phyloP scores from a whole-genome alignment of 1,140 invertebrate genomes.

The Pogonognathellus flavescens region DNA sequence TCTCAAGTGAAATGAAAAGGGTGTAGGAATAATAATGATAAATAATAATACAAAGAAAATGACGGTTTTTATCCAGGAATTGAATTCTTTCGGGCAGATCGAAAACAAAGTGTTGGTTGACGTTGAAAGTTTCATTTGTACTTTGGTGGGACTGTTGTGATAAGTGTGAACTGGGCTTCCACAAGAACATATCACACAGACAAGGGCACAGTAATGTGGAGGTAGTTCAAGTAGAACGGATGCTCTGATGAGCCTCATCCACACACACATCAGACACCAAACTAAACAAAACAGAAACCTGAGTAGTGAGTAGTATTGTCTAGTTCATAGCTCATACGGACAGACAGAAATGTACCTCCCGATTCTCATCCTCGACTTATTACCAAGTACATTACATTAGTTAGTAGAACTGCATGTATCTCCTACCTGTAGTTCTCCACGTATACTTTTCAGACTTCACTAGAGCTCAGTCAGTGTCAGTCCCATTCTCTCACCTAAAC shows the following conservation, averaged over 20 bases:
- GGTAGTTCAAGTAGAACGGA: conserved; percentile 37
- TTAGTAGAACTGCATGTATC: not conserved
- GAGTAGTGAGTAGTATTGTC: conserved; percentile 33
- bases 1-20: too few species aligned
- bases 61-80: too few species aligned
- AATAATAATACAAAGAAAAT: too few species aligned
- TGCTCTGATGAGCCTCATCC: conserved; percentile 37
- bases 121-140: not conserved
- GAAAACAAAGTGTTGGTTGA: too few species aligned
- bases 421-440: not conserved
- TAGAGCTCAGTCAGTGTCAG: not conserved
- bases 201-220: not conserved
- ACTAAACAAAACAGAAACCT: conserved; percentile 42
- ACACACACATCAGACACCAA: conserved; percentile 39
- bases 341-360: not conserved
- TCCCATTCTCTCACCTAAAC: not conserved
- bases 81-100: too few species aligned
- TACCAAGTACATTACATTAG: not conserved
- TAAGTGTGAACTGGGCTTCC: not conserved
- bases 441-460: not conserved
- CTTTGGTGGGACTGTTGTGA: not conserved
- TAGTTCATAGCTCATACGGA: conserved; percentile 7
- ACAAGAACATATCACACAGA: conserved; percentile 16
- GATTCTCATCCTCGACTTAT: not conserved
- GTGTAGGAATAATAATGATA: too few species aligned